Evolutionary conservation across 1,140 invertebrate species (phyloP), one percentile per base, ranked within the genome.

Genomic region (Cardiocondyla obscurior): DNA sequence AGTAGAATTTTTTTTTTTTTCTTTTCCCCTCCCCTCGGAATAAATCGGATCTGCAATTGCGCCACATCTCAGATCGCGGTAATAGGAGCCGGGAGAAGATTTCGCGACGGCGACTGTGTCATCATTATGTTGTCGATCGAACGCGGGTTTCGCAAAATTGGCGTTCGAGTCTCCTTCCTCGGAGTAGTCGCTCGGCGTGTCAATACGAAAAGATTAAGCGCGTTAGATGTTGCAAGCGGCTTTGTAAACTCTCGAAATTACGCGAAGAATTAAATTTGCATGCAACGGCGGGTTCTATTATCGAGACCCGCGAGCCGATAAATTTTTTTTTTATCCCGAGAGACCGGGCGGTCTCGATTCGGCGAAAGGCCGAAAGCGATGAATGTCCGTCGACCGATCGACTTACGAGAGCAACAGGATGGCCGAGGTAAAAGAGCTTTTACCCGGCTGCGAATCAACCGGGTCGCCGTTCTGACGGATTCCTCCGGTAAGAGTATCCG

Each of bases 381-480:
- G 53, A 33, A 79, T 79, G 39, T 51, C 46, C 62, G 70, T 46
- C 30, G 39, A 53, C 25, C 53, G 65, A 86, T 86, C 51, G 64
- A 33, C 55, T 44, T 55, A 12, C 44, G 53, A 42, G 8, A 33
- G 39, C 55, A 39, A 42, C 28, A 49, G 51, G 57, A 64, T 55
- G 51, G 76, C 65, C 79, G 36, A 74, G 55, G 5, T 49, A 14
- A 16, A 53, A 55, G 44, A 8, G 36, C 16, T 69, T 82, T 69
- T 69, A 69, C 58, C 25, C 44, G 53, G 73, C 33, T 53, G 14
- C 73, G 73, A 79, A 86, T 87, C 85, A 65, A 77, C 53, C 28
- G 25, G n/a, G 10, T 30, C 25, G 19, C 22, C 19, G 7, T 67
- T 28, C 72, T 67, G 36, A 67, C 49, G 36, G 81, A 73, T 83